Base-by-base conservation (phyloP, 2,888 invertebrate genomes). In the Melieria crassipennis region DNA sequence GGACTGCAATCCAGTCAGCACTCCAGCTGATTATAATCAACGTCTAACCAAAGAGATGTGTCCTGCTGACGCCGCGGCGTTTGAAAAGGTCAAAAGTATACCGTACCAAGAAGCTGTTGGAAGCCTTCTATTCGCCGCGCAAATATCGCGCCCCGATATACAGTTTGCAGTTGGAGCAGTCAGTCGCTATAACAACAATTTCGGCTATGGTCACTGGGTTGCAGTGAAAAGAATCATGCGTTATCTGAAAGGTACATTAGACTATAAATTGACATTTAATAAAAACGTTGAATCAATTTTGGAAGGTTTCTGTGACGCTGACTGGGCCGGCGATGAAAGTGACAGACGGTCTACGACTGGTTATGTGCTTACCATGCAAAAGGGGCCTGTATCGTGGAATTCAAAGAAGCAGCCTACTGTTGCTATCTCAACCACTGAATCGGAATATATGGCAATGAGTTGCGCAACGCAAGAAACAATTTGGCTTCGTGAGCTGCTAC, bases 161-260 rank as follows among this genome's bases (percentile, higher is more conserved):
- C 69, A 47, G n/a, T 73, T 56, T 46, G 67, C 71, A 6, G 70
- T 74, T 0, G 55, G 11, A 72, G 74, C 57, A 6, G 66, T 9
- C 67, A 72, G 0, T 74, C 30, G 74, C 65, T 73, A 66, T 66
- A 16, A 57, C 48, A 62, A 46, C 1, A 76, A 72, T 72, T 70
- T 71, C 56, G 73, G 75, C n/a, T 73, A 71, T 65, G 61, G 69
- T 11, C 75, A 69, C 60, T 73, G 69, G 72, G 4, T 13, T 60
- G 69, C 73, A 62, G 64, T 71, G 1, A 74, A 73, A 68, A 55
- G 16, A 11, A 13, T 55, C 7, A 16, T 16, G n/a, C 55, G 7
- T 55, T 55, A 55, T 55, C n/a, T 13, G 16, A 55, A 55, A 43
- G 11, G 11, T 16, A 30, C 30, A 30, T 30, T 30, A 30, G 30